Base-by-base conservation (phyloP, 2,113 vertebrate species). In the Kryptolebias marmoratus region DNA sequence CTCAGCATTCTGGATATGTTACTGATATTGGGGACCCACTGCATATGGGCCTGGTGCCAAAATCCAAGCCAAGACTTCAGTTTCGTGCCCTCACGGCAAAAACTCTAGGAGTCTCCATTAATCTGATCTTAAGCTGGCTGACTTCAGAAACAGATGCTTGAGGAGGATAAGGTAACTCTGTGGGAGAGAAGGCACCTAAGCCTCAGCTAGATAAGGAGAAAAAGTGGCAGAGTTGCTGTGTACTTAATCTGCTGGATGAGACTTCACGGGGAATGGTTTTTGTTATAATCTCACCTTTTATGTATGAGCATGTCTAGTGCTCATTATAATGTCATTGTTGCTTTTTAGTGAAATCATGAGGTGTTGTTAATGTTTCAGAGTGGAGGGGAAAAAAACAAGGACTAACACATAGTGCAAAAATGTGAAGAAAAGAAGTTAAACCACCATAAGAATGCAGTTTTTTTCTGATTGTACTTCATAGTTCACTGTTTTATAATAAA, bases 91-190 rank as follows among this genome's bases (percentile, higher is more conserved):
- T 80, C 47, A 69, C 67, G 60, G 80, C 77, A 75, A 78, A 77
- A 91, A 83, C 85, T 88, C 75, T 59, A 68, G 83, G 82, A 90
- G 85, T 88, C 81, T 76, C 74, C 80, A 88, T 92, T 92, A 92
- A 92, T 90, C 90, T 91, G 83, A 61, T 70, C 87, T 85, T 91
- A 90, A 92, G 89, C 90, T 83, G 80, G 77, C 80, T 65, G 73
- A 81, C 85, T 89, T 89, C 83, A 79, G 77, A 89, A 87, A 89
- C 92, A 91, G 89, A 92, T 92, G 90, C 82, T 89, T 68, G 75
- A 85, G 77, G 63, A 81, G 90, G 88, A 93, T 92, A 91, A 92
- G 85, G 83, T 79, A 71, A 76, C 90, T 75, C 88, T n/a, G 87
- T 83, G 75, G 89, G 88, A 85, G 82, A 79, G 70, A 47, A 82